These are phyloP conservation scores for Xiphophorus couchianus DNA, from an alignment of 2,113 vertebrate species.

Conservation along the genomic window DNA sequence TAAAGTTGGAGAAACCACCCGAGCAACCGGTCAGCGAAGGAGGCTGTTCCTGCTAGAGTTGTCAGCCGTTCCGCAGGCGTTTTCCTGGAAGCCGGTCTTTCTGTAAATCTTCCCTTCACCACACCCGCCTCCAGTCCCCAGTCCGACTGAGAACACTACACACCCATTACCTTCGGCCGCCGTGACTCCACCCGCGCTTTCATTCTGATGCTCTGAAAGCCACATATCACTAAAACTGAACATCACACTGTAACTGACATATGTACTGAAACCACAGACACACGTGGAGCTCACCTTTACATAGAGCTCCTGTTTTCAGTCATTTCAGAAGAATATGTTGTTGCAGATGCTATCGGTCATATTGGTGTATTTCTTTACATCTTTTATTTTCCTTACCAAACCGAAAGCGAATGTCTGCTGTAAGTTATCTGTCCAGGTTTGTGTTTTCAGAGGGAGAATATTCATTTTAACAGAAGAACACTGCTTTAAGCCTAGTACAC, in stretches of 20 bases:
- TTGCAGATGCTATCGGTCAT: background rate
- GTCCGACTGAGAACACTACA: slow-evolving; percentile 75
- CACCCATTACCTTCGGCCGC: slow-evolving; percentile 67
- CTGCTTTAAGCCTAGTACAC: slow-evolving; percentile 81
- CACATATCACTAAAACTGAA: slow-evolving; percentile 38
- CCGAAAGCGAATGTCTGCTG: slow-evolving; percentile 18
- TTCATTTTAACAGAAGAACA: slow-evolving; percentile 19
- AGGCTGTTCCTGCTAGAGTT: slow-evolving; percentile 94
- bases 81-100: slow-evolving; percentile 44
- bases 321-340: slow-evolving; percentile 14
- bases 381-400: slow-evolving; percentile 45
- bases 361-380: background rate
- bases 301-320: background rate
- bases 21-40: slow-evolving; percentile 94
- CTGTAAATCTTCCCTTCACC: slow-evolving; percentile 43
- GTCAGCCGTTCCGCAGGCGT: slow-evolving; percentile 30
- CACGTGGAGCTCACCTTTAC: slow-evolving; percentile 9
- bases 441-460: slow-evolving; percentile 34
- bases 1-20: slow-evolving; percentile 96
- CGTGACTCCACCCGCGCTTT: slow-evolving; percentile 78
- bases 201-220: slow-evolving; percentile 83
- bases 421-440: slow-evolving; percentile 13
- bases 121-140: slow-evolving; percentile 76
- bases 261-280: slow-evolving; percentile 22
- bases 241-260: slow-evolving; percentile 47